Evolutionary conservation across 2,888 invertebrate species (phyloP), one percentile per base, ranked within the genome.

Genomic region (Sesia bembeciformis): DNA sequence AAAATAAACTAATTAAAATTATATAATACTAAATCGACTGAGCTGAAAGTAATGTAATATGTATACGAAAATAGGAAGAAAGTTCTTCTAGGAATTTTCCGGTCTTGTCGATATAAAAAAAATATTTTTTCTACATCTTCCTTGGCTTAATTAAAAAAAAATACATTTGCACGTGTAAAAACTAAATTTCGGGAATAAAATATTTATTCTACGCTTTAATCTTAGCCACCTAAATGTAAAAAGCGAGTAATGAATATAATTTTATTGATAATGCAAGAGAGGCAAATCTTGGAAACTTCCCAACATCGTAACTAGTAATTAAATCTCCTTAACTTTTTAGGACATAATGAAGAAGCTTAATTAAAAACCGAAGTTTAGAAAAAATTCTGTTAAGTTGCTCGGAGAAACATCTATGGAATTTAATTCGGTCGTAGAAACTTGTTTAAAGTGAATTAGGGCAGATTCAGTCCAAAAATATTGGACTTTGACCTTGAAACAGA

Each of bases 271-370:
- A 23, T 23, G 23, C 23, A 23, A 23, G 23, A 23, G 23, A 23
- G 23, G 23, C 23, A 23, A 23, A 23, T 23, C 23, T 23, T 23
- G 23, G 23, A 23, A 23, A 60, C 52, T 40, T 54, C 7, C 41
- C 53, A 58, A 49, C 52, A 58, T 57, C 40, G 51, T 50, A 51
- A 55, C 53, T 52, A 50, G 52, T 60, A 62, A 60, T 58, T 58
- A 53, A 58, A 62, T 57, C 53, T 55, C 42, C 49, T 43, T 49
- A 58, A 58, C 54, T 57, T 58, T 57, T 59, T 55, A 52, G 58
- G 53, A 58, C 56, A 56, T 62, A 62, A 65, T 63, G 63, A 62
- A 54, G 53, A 56, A 51, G 53, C 52, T 65, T 67, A 67, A 70
- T 66, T 67, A 67, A 65, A 65, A 63, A 57, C 57, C 57, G 43